Evolutionary conservation across 2,797 vertebrate species (phyloP).

Genomic region (Epinephelus awoara): DNA sequence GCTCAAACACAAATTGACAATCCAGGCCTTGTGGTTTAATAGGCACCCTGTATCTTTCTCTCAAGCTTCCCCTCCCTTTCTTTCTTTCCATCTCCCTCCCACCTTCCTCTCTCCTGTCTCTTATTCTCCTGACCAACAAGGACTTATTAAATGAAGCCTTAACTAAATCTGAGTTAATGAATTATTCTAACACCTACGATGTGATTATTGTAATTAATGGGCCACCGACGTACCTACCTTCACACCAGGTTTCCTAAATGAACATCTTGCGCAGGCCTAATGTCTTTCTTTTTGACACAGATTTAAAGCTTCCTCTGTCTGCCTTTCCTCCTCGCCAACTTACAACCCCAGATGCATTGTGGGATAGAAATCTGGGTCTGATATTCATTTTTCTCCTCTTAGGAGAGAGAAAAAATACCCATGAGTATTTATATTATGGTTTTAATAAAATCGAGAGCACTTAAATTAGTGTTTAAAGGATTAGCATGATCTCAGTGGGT

Average conservation of each 20-base stretch:
- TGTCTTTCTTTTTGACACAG: conserved; percentile 82
- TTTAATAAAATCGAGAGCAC: conserved; percentile 67
- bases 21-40: conserved; percentile 85
- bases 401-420: conserved; percentile 63
- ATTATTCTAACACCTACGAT: conserved; percentile 88
- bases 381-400: conserved; percentile 74
- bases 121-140: conserved; percentile 84
- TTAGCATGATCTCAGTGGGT: conserved; percentile 51
- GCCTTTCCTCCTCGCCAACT: conserved; percentile 56
- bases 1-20: conserved; percentile 88
- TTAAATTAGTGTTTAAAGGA: conserved; percentile 65
- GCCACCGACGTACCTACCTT: conserved; percentile 80
- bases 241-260: conserved; percentile 82
- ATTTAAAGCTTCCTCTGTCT: conserved; percentile 78
- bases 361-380: conserved; percentile 79
- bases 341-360: conserved; percentile 73
- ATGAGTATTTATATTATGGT: conserved; percentile 72
- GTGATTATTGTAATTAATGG: conserved; percentile 89
- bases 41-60: conserved; percentile 75
- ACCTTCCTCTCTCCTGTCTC: conserved; percentile 61
- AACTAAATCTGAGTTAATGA: conserved; percentile 89
- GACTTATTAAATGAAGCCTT: conserved; percentile 87
- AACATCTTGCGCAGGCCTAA: conserved; percentile 78
- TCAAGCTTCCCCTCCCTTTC: conserved; percentile 54
- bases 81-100: conserved; percentile 58